A percentile compares a stretch with the other conserved stretches of the same genome.
Evolutionary conservation across 2,888 invertebrate genomes (phyloP).

Genomic region (Drosophila trichaetosa): DNA sequence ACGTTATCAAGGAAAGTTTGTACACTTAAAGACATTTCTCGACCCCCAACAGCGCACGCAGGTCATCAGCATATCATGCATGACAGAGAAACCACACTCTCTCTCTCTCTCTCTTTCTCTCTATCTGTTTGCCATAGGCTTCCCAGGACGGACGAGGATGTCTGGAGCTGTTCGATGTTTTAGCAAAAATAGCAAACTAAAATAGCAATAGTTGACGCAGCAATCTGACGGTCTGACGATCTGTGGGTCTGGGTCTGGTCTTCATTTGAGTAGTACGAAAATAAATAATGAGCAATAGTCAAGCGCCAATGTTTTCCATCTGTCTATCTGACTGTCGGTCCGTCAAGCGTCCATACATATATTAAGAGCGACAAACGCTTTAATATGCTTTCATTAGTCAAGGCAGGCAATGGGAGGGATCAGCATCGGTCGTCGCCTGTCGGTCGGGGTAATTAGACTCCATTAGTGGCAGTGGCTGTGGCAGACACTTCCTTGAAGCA

Average conservation of each 20-base stretch:
- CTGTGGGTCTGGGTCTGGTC: conserved; percentile 6
- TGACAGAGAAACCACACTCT: neutral
- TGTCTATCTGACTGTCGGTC: conserved; percentile 40
- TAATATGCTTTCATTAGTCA: conserved; percentile 73
- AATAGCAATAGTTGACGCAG: conserved; percentile 25
- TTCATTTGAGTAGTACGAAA: conserved; percentile 46
- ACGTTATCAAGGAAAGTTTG: neutral
- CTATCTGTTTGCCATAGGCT: neutral
- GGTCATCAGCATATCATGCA: conserved; percentile 9
- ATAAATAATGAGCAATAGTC: conserved; percentile 57
- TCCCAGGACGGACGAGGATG: neutral
- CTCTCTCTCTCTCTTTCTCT: neutral
- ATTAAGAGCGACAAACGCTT: conserved; percentile 54
- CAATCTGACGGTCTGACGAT: conserved; percentile 18
- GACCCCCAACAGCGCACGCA: neutral
- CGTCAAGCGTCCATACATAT: conserved; percentile 37
- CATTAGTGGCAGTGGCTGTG: conserved; percentile 69
- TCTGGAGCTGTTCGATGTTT: conserved; percentile 25
- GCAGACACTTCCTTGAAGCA: conserved; percentile 49
- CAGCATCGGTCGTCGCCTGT: conserved; percentile 50
- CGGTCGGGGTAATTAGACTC: conserved; percentile 75
- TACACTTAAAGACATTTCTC: neutral
- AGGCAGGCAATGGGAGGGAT: conserved; percentile 39
- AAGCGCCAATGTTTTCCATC: conserved; percentile 47
- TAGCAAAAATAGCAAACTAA: conserved; percentile 5